A percentile compares a stretch with the other conserved stretches of the same genome.
Evolutionary conservation across 2,797 vertebrate genomes (phyloP).

Genomic region (Halcyon leucocephala): DNA sequence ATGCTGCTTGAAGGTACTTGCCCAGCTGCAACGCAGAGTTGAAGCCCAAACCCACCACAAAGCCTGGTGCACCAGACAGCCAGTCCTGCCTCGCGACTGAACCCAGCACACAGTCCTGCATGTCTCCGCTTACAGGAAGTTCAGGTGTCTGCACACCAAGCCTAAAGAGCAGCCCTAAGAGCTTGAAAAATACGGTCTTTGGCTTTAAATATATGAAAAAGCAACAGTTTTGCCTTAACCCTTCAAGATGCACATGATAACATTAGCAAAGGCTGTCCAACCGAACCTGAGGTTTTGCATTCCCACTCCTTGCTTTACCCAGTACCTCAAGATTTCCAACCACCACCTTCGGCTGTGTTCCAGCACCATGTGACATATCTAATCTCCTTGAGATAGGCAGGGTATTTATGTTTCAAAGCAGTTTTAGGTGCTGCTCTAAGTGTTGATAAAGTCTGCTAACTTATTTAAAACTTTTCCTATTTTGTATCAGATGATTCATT

Average conservation of each 20-base stretch:
- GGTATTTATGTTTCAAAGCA: neutral
- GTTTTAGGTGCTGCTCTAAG: neutral
- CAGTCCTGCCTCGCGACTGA: neutral
- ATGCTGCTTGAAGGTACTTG: neutral
- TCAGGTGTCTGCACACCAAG: neutral
- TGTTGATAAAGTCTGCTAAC: neutral
- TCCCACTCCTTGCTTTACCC: neutral
- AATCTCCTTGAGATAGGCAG: neutral
- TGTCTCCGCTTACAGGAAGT: rapidly evolving
- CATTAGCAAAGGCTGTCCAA: neutral
- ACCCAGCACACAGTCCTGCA: neutral
- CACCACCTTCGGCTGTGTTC: neutral
- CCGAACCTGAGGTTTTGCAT: neutral
- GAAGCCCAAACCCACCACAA: neutral
- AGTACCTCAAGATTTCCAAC: neutral
- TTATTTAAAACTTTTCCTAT: neutral
- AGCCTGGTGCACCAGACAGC: neutral
- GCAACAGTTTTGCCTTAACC: neutral
- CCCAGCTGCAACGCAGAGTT: constrained; percentile 34
- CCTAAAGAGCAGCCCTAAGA: neutral
- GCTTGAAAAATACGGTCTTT: neutral
- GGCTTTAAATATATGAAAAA: neutral
- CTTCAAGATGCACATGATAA: neutral
- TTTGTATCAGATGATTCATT: neutral
- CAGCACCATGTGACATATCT: neutral